A percentile compares a stretch with the other conserved stretches of the same genome.
Conservation (phyloP, 2,888 invertebrate species). For the Syrista parreyssii region DNA sequence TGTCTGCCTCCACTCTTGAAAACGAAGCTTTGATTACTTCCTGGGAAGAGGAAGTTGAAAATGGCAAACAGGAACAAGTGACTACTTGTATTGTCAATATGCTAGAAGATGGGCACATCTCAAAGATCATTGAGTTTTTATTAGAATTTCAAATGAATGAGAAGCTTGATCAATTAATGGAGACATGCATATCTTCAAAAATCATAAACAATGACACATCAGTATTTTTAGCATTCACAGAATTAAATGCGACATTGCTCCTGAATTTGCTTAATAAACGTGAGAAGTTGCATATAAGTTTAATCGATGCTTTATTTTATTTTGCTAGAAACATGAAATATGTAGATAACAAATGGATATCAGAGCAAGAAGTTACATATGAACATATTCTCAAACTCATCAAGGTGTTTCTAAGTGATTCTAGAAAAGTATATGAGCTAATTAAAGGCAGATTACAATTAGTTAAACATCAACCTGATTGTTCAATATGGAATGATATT, state of each 20-base stretch:
- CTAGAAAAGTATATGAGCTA: slow-evolving; percentile 59
- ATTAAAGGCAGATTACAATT: slow-evolving; percentile 67
- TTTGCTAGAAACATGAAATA: slow-evolving; percentile 66
- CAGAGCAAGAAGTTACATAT: slow-evolving; percentile 67
- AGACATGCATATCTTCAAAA: slow-evolving; percentile 36
- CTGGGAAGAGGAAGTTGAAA: slow-evolving; percentile 51
- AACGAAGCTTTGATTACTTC: slow-evolving; percentile 47
- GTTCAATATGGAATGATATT: slow-evolving; percentile 52
- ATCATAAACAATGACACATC: slow-evolving; percentile 40
- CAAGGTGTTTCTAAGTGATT: slow-evolving; percentile 64
- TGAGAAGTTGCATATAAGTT: slow-evolving; percentile 55
- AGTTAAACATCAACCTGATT: slow-evolving; percentile 58
- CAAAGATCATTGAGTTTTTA: slow-evolving; percentile 58
- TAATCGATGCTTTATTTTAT: slow-evolving; percentile 67
- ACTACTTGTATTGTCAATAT: slow-evolving; percentile 50
- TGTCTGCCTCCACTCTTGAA: slow-evolving; percentile 41
- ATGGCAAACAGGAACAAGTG: slow-evolving; percentile 51
- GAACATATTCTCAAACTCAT: slow-evolving; percentile 67
- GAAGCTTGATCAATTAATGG: slow-evolving; percentile 30
- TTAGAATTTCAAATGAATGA: neutral
- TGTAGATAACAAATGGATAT: slow-evolving; percentile 59
- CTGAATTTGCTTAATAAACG: slow-evolving; percentile 50
- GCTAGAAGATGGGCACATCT: slow-evolving; percentile 51
- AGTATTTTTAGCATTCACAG: slow-evolving; percentile 53
- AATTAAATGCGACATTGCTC: slow-evolving; percentile 40